Evolutionary conservation across 2,113 vertebrate species (phyloP).

Genomic region (Colius striatus): DNA sequence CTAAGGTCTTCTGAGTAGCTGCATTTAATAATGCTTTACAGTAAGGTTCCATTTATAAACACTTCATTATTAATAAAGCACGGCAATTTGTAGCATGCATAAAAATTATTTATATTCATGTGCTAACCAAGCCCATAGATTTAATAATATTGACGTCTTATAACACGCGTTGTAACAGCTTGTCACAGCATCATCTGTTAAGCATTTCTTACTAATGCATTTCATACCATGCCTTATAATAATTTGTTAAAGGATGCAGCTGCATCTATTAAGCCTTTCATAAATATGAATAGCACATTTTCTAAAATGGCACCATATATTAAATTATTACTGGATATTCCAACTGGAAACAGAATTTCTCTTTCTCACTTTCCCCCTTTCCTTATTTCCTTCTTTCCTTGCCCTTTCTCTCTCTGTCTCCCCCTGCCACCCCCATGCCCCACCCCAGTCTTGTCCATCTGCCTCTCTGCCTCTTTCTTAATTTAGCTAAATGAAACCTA

Average conservation of each 20-base stretch:
- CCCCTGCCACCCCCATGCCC: neutral
- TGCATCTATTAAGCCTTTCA: constrained; percentile 78
- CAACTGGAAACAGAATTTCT: constrained; percentile 59
- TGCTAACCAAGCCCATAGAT: constrained; percentile 80
- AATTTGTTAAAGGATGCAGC: constrained; percentile 80
- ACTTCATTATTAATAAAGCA: constrained; percentile 75
- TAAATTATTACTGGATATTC: constrained; percentile 73
- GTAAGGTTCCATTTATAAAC: constrained; percentile 71
- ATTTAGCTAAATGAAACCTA: neutral
- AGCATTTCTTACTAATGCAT: constrained; percentile 82
- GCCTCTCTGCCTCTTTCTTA: neutral
- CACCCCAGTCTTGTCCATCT: fast-evolving
- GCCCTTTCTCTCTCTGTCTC: neutral
- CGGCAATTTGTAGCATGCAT: constrained; percentile 72
- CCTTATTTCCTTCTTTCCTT: neutral
- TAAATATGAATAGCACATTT: constrained; percentile 80
- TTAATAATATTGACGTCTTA: constrained; percentile 84
- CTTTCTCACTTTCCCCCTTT: neutral
- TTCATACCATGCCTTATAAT: constrained; percentile 79
- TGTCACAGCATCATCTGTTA: constrained; percentile 83
- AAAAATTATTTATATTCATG: constrained; percentile 81
- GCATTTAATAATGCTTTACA: constrained; percentile 64
- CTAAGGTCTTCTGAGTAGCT: constrained; percentile 45
- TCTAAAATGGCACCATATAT: constrained; percentile 76
- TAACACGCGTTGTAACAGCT: constrained; percentile 78